Conservation (phyloP, 2,888 invertebrate species). For the Fragum sueziense region DNA sequence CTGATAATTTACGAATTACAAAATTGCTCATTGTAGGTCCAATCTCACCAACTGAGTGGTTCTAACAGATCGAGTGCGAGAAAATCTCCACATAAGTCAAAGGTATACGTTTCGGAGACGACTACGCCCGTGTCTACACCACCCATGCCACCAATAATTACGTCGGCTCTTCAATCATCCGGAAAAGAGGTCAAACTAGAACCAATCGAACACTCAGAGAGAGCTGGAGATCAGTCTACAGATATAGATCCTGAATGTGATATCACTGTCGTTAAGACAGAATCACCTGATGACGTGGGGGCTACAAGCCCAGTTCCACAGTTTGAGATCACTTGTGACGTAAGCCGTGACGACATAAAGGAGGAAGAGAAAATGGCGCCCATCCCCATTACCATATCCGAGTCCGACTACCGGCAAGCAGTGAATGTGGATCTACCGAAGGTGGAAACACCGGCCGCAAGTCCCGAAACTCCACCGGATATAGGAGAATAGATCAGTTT, state of each 20-base stretch:
- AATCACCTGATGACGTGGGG: neutral
- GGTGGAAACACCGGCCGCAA: neutral
- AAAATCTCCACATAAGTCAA: no score
- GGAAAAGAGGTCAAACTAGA: neutral
- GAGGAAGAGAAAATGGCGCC: conserved; percentile 3
- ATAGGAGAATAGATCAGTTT: no score
- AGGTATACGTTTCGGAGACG: no score
- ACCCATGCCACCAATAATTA: no score
- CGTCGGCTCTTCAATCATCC: no score
- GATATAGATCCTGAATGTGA: neutral
- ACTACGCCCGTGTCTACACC: no score
- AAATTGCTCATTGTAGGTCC: no score
- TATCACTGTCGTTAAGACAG: neutral
- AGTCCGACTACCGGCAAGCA: conserved; percentile 1
- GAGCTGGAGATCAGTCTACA: no score
- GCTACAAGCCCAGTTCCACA: neutral
- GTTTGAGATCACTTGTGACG: neutral
- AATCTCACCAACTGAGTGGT: no score
- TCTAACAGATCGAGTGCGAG: no score
- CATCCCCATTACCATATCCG: neutral
- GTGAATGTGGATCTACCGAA: neutral
- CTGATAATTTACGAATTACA: no score
- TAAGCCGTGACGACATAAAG: neutral
- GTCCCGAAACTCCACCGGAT: neutral
- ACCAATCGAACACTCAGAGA: no score